phyloP scores from a whole-genome alignment of 2,797 vertebrate species.

The Sebastes steindachneri region DNA sequence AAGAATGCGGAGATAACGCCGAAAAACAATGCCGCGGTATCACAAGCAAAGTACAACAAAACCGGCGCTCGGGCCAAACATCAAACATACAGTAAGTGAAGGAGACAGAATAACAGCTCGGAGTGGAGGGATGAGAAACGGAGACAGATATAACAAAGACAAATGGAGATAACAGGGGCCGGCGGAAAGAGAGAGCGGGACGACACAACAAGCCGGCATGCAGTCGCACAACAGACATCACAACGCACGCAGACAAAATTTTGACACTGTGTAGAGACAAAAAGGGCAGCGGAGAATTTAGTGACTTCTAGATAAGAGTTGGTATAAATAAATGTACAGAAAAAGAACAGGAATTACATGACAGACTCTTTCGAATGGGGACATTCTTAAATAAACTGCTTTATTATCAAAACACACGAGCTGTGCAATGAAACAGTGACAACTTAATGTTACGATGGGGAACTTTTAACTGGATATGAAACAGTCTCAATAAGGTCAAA shows the following conservation, averaged over 20 bases:
- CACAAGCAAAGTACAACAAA: constrained; percentile 23
- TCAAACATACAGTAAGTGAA: constrained; percentile 54
- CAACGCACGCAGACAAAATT: constrained; percentile 52
- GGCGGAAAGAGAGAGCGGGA: neutral
- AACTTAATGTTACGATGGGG: neutral
- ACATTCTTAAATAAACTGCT: constrained; percentile 8
- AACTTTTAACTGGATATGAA: neutral
- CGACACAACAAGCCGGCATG: constrained; percentile 24
- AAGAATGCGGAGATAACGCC: constrained; percentile 28
- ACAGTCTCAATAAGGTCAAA: no score
- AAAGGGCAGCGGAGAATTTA: constrained; percentile 16
- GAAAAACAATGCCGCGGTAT: constrained; percentile 32
- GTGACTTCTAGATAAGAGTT: constrained; percentile 18
- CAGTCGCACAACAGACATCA: constrained; percentile 41
- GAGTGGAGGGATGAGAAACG: constrained; percentile 32
- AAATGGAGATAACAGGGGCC: constrained; percentile 50
- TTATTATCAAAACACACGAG: neutral
- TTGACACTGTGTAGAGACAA: constrained; percentile 45
- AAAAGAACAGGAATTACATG: constrained; percentile 10
- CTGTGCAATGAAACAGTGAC: neutral
- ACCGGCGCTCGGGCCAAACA: constrained; percentile 18
- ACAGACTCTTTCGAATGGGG: neutral
- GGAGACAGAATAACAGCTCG: constrained; percentile 49
- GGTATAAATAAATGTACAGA: constrained; percentile 27
- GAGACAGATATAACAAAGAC: constrained; percentile 65